Conservation (phyloP, 2,888 invertebrate species). For the Xanthorhoe spadicearia region DNA sequence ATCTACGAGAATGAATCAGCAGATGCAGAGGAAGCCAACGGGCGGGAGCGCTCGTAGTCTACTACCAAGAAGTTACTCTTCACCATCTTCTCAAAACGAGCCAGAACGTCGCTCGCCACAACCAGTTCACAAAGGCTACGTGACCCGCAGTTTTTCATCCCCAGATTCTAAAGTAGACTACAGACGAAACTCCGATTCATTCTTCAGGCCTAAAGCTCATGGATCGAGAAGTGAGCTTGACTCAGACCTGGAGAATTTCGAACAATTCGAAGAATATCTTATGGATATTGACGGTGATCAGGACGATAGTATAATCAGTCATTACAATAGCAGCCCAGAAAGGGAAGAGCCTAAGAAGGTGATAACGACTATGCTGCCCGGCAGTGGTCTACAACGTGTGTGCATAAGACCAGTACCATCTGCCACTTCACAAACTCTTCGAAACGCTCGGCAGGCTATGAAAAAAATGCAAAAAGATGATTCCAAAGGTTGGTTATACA, state of each 20-base stretch:
- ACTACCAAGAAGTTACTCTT: constrained; percentile 75
- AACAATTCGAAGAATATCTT: constrained; percentile 74
- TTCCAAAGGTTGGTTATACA: constrained; percentile 54
- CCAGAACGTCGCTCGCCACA: constrained; percentile 50
- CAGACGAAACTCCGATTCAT: constrained; percentile 69
- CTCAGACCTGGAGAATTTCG: constrained; percentile 75
- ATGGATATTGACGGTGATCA: constrained; percentile 78
- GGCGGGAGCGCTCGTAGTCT: constrained; percentile 59
- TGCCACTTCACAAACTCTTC: constrained; percentile 58
- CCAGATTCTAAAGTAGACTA: constrained; percentile 72
- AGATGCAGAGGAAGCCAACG: constrained; percentile 68
- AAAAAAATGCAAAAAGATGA: constrained; percentile 64
- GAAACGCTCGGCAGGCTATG: constrained; percentile 60
- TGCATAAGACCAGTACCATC: constrained; percentile 68
- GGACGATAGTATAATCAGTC: constrained; percentile 61
- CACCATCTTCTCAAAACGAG: constrained; percentile 69
- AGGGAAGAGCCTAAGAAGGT: constrained; percentile 72
- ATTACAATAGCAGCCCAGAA: constrained; percentile 65
- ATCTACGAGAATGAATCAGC: constrained; percentile 70
- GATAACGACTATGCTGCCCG: constrained; percentile 70
- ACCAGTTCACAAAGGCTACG: constrained; percentile 57
- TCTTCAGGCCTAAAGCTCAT: constrained; percentile 67
- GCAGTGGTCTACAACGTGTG: constrained; percentile 76
- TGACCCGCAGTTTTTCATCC: constrained; percentile 73
- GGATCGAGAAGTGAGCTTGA: constrained; percentile 74